These are phyloP conservation scores for Harpegnathos saltator DNA, from an alignment of 1,140 invertebrate genomes.

Conservation along the genomic window DNA sequence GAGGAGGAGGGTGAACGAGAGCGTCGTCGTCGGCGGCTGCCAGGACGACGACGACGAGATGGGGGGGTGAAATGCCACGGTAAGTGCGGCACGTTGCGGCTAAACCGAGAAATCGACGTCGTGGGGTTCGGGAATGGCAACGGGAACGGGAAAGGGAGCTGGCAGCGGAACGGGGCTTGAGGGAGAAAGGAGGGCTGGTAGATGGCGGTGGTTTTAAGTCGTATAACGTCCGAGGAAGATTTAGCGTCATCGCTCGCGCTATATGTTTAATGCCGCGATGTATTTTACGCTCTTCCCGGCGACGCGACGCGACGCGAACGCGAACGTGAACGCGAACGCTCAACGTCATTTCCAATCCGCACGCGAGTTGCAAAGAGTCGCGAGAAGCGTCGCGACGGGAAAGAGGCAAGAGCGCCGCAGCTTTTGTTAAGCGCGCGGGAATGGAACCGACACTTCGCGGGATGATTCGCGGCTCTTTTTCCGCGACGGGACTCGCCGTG, in stretches of 20 bases:
- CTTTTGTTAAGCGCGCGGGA: slow-evolving; percentile 9
- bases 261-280: slow-evolving; percentile 76
- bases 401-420: slow-evolving; percentile 7
- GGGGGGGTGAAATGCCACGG: slow-evolving; percentile 51
- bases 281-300: slow-evolving; percentile 60
- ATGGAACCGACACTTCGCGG: background rate
- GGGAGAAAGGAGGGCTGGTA: background rate
- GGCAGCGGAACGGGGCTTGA: slow-evolving; percentile 8
- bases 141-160: slow-evolving; percentile 19
- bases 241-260: slow-evolving; percentile 73
- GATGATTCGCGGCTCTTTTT: background rate
- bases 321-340: slow-evolving; percentile 4
- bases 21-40: background rate
- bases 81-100: slow-evolving; percentile 62
- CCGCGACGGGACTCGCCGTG: slow-evolving; percentile 3
- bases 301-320: slow-evolving; percentile 14
- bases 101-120: slow-evolving; percentile 63
- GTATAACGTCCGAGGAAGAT: slow-evolving; percentile 70
- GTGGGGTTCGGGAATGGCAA: background rate
- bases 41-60: slow-evolving; percentile 31
- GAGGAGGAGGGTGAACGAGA: slow-evolving; percentile 42
- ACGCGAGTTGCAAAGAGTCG: background rate
- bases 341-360: slow-evolving; percentile 13
- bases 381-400: no score
- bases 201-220: slow-evolving; percentile 62